These are phyloP conservation scores for Argyresthia albistria DNA, from an alignment of 2,888 invertebrate genomes.

Conservation along the genomic window DNA sequence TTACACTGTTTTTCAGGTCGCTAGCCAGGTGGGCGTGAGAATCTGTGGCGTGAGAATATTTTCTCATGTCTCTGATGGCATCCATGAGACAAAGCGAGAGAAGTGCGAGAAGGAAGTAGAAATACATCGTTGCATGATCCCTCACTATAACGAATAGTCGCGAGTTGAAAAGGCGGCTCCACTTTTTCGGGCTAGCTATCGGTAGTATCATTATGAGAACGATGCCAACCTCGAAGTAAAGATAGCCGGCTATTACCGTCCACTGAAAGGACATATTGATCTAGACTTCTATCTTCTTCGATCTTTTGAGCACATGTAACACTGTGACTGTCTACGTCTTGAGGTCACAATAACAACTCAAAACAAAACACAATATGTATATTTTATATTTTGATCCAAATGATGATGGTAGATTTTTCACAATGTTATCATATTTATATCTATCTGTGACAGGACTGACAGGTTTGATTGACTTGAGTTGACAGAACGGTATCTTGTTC, in stretches of 20 bases:
- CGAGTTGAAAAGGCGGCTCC: conserved; percentile 84
- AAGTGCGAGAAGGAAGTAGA: conserved; percentile 72
- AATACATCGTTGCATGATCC: conserved; percentile 77
- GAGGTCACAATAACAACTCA: no score
- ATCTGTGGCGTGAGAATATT: conserved; percentile 68
- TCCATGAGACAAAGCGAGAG: conserved; percentile 78
- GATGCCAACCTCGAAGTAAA: conserved; percentile 79
- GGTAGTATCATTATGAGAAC: conserved; percentile 77
- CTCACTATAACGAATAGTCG: conserved; percentile 75
- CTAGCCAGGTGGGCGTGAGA: conserved; percentile 63
- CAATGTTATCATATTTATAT: no score
- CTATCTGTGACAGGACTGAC: no score
- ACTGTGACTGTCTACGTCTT: no score
- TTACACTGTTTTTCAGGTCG: conserved; percentile 79
- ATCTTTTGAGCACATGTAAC: no score
- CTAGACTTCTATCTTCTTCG: background rate
- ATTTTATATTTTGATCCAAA: no score
- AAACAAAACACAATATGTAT: no score
- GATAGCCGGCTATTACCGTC: conserved; percentile 81
- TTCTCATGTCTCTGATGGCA: conserved; percentile 80
- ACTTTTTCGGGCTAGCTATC: conserved; percentile 80
- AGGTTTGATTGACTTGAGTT: no score
- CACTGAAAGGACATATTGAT: conserved; percentile 83
- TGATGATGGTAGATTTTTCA: no score
- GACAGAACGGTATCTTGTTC: no score